phyloP scores from a whole-genome alignment of 2,797 vertebrate genomes.

The Phataginus tetradactyla region DNA sequence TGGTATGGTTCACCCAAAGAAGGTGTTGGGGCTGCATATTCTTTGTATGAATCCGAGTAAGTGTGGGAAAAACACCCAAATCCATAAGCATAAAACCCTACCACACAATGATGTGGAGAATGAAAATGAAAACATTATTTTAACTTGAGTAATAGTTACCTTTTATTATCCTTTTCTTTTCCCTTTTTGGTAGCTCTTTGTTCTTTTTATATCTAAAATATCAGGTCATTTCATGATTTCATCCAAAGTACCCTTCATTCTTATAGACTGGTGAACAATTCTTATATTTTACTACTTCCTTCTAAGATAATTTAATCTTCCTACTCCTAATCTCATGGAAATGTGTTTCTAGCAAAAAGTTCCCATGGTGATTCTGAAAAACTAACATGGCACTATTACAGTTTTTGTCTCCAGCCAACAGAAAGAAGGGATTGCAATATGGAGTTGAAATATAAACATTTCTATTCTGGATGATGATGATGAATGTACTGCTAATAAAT shows the following conservation, averaged over 20 bases:
- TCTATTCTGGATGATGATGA: background rate
- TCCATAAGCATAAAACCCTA: background rate
- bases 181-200: background rate
- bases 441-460: background rate
- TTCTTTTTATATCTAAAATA: background rate
- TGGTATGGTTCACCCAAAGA: background rate
- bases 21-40: background rate
- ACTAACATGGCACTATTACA: background rate
- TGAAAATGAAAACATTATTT: background rate
- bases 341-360: background rate
- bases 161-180: background rate
- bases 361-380: background rate
- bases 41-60: background rate
- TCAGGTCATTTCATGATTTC: background rate
- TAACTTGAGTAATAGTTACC: background rate
- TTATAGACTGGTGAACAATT: background rate
- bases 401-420: background rate
- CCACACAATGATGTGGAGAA: background rate
- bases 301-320: slow-evolving; percentile 3
- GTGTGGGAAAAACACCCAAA: background rate
- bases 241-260: background rate
- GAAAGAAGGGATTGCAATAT: background rate
- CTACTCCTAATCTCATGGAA: background rate
- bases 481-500: background rate
- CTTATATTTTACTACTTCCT: background rate